Base-by-base conservation (phyloP, 2,113 vertebrate species). In the Pycnonotus jocosus region DNA sequence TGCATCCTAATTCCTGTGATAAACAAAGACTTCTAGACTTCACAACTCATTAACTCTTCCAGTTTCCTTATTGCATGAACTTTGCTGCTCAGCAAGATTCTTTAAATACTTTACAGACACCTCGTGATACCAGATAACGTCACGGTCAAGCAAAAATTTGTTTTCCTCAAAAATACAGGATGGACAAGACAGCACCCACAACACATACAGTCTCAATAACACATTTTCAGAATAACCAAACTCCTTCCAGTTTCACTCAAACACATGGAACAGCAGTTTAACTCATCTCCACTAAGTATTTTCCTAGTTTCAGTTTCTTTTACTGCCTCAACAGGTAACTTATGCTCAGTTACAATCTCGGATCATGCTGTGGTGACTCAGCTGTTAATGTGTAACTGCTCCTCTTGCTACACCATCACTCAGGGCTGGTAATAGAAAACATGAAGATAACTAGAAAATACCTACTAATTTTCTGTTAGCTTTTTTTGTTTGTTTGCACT, bases 51-150 rank as follows among this genome's bases (percentile, higher is more conserved):
- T 19, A 81, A 73, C 40, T 66, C 21, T 37, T 70, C n/a, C 42
- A 9, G 28, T 70, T 91, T 69, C 69, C 33, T 82, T 74, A 35
- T 53, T 86, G 23, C 64, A 40, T 66, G n/a, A 73, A 35, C 48
- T 72, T 81, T 73, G 65, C 81, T 91, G 84, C 69, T 91, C 64
- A 86, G 88, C 78, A 74, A 57, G 69, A 87, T 79, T 92, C 93
- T 90, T 76, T 40, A 65, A 38, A 66, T 93, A 60, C 38, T 81
- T 88, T 18, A 22, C 38, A 88, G 85, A 45, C 37, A 76, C 66
- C 37, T 88, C 0, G 0, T 51, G 68, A 60, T 45, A 71, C 23
- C 82, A 81, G 60, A 24, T 35, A 42, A 42, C 7, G 1, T 31
- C 45, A 37, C 5, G 24, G 72, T 27, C 2, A 2, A 37, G n/a